Evolutionary conservation across 2,797 vertebrate genomes (phyloP), one percentile per base, ranked within the genome.

Genomic region (Margarornis squamiger): DNA sequence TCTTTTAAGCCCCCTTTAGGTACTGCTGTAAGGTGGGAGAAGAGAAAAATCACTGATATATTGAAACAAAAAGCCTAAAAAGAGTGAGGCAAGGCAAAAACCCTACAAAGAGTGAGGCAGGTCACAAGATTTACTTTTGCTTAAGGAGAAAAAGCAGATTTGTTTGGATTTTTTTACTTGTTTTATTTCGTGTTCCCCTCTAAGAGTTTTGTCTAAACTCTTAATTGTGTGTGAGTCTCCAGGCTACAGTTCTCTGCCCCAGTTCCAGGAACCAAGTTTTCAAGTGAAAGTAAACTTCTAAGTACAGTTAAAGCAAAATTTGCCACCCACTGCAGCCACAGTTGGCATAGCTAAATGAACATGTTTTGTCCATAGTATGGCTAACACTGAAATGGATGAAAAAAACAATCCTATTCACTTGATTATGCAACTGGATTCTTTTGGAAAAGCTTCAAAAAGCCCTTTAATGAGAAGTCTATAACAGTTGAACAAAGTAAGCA

Each of bases 361-460:
- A 49, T 76, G 91, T 81, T 95, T 96, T 97, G 93, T 95, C 77
- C 36, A 45, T 96, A 74, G 86, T 79, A 94, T 93, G 71, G 90
- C 70, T 96, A 67, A 93, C 54, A 81, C 27, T 95, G 87, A 77
- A 96, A 87, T 78, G 71, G 39, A 36, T 66, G 54, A 7, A 61
- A 87, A 92, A 80, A 91, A 76, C 72, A 92, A 83, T 91, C 48
- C 80, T 58, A 80, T 96, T 96, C 90, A 94, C 36, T 96, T 63
- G 77, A 92, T 96, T 97, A 95, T 91, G 77, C 93, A 93, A 97
- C 92, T 95, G 81, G 57, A 95, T 93, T 93, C 86, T 59, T 68
- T 87, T 95, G 73, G 90, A 95, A 83, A 62, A 48, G 77, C 63
- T 90, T 95, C 75, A 79, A 79, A 92, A 92, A 95, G 32, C 36